These are phyloP conservation scores for Lithophane semibrunnea DNA, from an alignment of 2,888 invertebrate genomes.

Conservation along the genomic window DNA sequence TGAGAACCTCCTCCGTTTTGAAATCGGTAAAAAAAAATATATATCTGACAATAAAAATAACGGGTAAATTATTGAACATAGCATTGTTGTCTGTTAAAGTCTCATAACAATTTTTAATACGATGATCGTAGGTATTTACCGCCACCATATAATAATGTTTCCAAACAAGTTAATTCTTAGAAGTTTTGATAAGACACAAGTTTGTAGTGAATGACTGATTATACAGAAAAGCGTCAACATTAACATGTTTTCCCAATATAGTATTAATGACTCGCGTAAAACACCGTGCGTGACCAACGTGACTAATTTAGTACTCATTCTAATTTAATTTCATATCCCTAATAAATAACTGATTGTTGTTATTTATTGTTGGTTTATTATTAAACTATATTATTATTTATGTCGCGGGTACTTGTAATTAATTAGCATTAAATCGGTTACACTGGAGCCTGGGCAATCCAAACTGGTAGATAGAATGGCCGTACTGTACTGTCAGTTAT, in stretches of 20 bases:
- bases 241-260: constrained; percentile 41
- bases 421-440: constrained; percentile 1
- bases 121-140: constrained; percentile 2
- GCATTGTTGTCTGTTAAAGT: not conserved
- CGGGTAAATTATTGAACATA: not conserved
- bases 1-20: too few relatives aligned
- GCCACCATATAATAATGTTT: not conserved
- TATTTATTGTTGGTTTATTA: constrained; percentile 21
- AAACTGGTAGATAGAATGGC: constrained; percentile 5
- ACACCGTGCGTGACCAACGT: constrained; percentile 24
- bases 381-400: constrained; percentile 11
- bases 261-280: constrained; percentile 20
- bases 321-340: constrained; percentile 22
- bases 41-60: not conserved
- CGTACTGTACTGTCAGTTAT: constrained; percentile 9
- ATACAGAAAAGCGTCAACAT: constrained; percentile 40
- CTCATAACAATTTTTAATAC: not conserved
- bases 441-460: not conserved
- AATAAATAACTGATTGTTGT: constrained; percentile 35
- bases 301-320: constrained; percentile 28
- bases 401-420: constrained; percentile 1
- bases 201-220: constrained; percentile 47
- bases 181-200: constrained; percentile 20
- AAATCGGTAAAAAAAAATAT: not conserved
- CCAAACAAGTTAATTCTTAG: constrained; percentile 22